Conservation (phyloP, 2,113 vertebrate genomes). For the Lepus europaeus region DNA sequence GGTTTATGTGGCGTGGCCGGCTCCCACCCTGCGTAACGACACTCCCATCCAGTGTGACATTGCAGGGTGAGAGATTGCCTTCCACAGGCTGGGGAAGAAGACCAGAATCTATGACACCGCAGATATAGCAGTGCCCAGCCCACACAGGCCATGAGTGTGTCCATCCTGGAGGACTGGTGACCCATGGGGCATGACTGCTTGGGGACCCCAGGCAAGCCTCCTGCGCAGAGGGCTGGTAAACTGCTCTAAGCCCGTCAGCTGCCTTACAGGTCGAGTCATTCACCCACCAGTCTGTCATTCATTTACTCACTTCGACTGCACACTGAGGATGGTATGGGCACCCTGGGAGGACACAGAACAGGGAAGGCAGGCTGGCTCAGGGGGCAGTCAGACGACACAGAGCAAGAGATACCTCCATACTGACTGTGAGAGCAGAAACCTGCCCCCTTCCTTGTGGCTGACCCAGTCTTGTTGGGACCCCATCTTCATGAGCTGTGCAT, state of each 20-base stretch:
- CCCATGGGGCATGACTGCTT: accelerated
- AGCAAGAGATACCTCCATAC: background rate
- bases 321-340: background rate
- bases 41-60: background rate
- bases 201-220: background rate
- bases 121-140: background rate
- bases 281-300: background rate
- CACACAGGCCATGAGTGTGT: background rate
- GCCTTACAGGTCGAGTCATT: background rate
- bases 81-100: background rate
- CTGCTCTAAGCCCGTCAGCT: background rate
- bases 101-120: background rate
- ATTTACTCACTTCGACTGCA: background rate
- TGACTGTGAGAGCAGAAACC: background rate
- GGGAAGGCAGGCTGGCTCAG: background rate
- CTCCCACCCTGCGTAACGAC: background rate
- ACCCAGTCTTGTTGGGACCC: background rate
- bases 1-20: background rate
- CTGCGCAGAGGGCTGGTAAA: background rate
- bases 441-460: background rate
- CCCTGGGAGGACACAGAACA: background rate
- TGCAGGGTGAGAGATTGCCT: background rate
- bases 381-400: background rate
- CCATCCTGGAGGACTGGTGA: background rate
- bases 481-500: accelerated